phyloP scores from a whole-genome alignment of 2,113 vertebrate genomes.

The Ptyas mucosa region DNA sequence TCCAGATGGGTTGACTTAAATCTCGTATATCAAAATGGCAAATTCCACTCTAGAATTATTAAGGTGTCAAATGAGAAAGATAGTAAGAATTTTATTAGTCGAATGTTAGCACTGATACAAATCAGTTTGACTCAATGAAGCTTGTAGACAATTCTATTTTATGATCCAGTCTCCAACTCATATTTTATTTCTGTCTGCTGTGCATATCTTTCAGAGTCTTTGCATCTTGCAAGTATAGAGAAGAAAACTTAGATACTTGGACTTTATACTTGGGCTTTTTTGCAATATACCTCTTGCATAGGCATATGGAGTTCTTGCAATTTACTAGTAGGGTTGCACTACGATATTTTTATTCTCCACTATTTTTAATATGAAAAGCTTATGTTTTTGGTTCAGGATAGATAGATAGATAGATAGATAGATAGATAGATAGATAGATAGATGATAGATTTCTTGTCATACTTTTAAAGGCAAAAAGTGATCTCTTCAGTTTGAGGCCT shows the following conservation, averaged over 20 bases:
- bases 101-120: neutral
- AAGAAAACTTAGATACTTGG: neutral
- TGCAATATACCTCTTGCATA: neutral
- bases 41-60: constrained; percentile 37
- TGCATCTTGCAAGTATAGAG: neutral
- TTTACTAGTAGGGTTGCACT: neutral
- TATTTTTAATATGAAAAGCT: neutral
- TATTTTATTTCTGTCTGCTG: neutral
- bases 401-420: too few species aligned
- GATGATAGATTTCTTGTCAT: neutral
- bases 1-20: neutral
- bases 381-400: neutral
- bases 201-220: neutral
- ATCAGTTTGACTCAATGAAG: neutral
- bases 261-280: neutral
- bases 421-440: neutral
- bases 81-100: neutral
- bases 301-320: neutral
- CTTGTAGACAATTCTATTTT: neutral
- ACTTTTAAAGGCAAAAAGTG: neutral
- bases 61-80: constrained; percentile 1
- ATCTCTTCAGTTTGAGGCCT: neutral
- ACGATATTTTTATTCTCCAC: neutral
- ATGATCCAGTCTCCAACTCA: neutral
- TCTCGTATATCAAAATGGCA: neutral